phyloP scores from a whole-genome alignment of 2,797 vertebrate genomes.

The Mallotus villosus region DNA sequence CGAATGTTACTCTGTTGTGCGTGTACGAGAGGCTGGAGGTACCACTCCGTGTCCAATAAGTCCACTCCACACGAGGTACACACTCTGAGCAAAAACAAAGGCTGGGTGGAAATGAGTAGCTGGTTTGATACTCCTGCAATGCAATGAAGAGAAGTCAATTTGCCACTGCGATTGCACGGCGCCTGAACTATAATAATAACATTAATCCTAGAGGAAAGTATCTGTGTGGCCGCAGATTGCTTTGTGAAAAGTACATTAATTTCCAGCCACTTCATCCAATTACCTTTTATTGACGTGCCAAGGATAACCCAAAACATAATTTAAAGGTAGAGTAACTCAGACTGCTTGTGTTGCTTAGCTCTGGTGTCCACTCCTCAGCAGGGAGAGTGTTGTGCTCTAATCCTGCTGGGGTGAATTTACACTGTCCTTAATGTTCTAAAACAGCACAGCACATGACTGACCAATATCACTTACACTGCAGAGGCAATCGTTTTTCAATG shows the following conservation, averaged over 20 bases:
- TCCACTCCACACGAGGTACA: not conserved
- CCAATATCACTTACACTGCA: too few relatives aligned
- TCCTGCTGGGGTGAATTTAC: too few relatives aligned
- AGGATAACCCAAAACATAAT: constrained; percentile 46
- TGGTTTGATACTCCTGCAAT: constrained; percentile 15
- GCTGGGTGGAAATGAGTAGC: constrained; percentile 22
- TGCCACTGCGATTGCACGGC: constrained; percentile 42
- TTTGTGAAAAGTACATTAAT: constrained; percentile 55
- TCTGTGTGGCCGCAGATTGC: constrained; percentile 55
- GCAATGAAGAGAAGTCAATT: constrained; percentile 47
- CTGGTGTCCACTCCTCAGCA: too few relatives aligned
- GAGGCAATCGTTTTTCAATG: too few relatives aligned
- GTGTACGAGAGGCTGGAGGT: not conserved
- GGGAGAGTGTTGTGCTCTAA: too few relatives aligned
- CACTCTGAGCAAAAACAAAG: constrained; percentile 24
- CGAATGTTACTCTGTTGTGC: constrained; percentile 7
- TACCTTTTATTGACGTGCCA: constrained; percentile 54
- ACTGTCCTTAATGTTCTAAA: too few relatives aligned
- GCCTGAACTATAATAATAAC: constrained; percentile 57
- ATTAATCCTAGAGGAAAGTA: constrained; percentile 57
- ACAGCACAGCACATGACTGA: too few relatives aligned
- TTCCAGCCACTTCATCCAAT: constrained; percentile 63
- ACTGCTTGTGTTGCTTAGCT: constrained; percentile 27
- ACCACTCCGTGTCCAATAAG: not conserved
- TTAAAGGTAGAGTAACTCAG: constrained; percentile 48